These are phyloP conservation scores for Caenorhabditis doughertyi DNA, from an alignment of 2,888 invertebrate species.

Conservation along the genomic window DNA sequence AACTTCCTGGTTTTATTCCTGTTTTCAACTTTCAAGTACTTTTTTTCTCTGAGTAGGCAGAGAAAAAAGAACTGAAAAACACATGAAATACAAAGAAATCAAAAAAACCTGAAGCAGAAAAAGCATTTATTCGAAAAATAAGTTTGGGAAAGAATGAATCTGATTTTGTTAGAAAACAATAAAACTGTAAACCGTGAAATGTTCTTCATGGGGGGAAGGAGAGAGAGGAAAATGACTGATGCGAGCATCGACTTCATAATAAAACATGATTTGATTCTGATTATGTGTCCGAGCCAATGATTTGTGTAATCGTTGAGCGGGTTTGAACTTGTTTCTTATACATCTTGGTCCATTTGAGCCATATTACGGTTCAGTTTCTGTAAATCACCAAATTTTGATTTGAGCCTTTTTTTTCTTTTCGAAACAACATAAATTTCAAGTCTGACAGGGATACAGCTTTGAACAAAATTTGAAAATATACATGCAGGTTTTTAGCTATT, in stretches of 20 bases:
- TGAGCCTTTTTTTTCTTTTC: not conserved
- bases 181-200: slow-evolving; percentile 3
- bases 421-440: slow-evolving; percentile 5
- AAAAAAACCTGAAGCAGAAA: too few species aligned
- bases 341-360: slow-evolving; percentile 59
- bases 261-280: slow-evolving; percentile 8
- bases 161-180: too few species aligned
- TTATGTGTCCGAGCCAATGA: slow-evolving; percentile 43
- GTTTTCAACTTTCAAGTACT: too few species aligned
- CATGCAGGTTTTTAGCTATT: slow-evolving; percentile 12
- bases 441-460: not conserved
- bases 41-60: too few species aligned
- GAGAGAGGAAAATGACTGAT: not conserved
- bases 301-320: slow-evolving; percentile 35
- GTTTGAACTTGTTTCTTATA: slow-evolving; percentile 35
- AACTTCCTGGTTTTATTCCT: not conserved
- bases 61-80: too few species aligned
- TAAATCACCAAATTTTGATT: not conserved
- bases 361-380: slow-evolving; percentile 58
- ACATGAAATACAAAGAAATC: too few species aligned
- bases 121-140: not conserved
- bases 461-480: not conserved
- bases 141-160: not conserved
- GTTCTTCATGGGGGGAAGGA: not conserved
- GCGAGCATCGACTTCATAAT: too few species aligned